Percentiles rank a stretch among this genome's conserved stretches.
Evolutionary conservation across 2,113 vertebrate genomes (phyloP).

Genomic region (Synchiropus splendidus): DNA sequence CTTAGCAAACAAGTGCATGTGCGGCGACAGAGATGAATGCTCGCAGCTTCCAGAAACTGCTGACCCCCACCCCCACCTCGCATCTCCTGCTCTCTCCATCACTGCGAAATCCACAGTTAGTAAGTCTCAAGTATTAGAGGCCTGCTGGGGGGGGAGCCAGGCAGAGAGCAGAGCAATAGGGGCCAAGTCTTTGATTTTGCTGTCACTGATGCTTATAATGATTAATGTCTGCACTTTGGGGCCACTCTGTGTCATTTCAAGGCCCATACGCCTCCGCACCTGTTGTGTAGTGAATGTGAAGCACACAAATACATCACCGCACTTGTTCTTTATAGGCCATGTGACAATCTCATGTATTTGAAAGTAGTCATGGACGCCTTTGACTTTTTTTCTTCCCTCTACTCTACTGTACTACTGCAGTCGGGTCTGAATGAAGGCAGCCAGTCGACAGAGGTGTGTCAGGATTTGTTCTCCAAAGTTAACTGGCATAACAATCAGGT

Average conservation of each 20-base stretch:
- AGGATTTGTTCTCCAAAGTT: too few species aligned
- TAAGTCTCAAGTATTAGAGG: constrained; percentile 20
- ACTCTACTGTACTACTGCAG: too few species aligned
- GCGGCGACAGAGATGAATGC: constrained; percentile 56
- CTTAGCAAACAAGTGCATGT: constrained; percentile 45
- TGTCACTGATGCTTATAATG: constrained; percentile 67
- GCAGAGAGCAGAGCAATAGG: constrained; percentile 39
- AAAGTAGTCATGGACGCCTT: too few species aligned
- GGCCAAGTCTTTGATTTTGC: constrained; percentile 66
- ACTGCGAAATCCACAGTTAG: constrained; percentile 25
- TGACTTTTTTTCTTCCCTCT: too few species aligned
- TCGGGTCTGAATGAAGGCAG: too few species aligned
- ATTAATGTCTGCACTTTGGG: constrained; percentile 64
- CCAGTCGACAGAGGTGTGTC: too few species aligned
- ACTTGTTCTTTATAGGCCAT: not conserved
- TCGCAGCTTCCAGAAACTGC: constrained; percentile 26
- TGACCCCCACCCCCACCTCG: constrained; percentile 5
- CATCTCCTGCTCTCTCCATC: constrained; percentile 13
- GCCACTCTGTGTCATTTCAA: constrained; percentile 59
- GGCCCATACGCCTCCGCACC: constrained; percentile 25
- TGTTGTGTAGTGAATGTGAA: constrained; percentile 9
- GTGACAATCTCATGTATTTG: too few species aligned
- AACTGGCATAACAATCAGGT: too few species aligned
- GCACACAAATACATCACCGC: constrained; percentile 8
- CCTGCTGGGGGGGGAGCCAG: constrained; percentile 27